A percentile compares a stretch with the other conserved stretches of the same genome.
Evolutionary conservation across 2,797 vertebrate genomes (phyloP).

Genomic region (Xiphorhynchus erythropygius): DNA sequence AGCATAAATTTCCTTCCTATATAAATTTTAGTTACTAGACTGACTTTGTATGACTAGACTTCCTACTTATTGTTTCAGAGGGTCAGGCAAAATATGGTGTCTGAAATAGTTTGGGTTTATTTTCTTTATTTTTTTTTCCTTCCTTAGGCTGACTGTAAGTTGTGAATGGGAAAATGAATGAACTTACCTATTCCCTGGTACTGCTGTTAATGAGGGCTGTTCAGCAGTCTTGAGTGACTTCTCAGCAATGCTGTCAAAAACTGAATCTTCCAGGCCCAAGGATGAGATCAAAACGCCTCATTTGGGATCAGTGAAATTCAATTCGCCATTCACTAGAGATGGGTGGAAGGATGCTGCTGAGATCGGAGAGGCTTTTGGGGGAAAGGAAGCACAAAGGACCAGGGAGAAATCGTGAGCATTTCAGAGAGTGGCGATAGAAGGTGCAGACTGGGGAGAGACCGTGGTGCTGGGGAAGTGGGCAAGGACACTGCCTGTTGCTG

Average conservation of each 20-base stretch:
- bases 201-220: neutral
- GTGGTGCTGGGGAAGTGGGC: neutral
- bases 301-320: neutral
- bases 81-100: neutral
- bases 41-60: neutral
- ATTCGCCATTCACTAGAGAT: neutral
- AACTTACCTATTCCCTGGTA: neutral
- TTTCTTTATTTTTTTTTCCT: neutral
- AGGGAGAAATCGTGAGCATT: neutral
- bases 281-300: neutral
- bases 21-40: neutral
- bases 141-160: neutral
- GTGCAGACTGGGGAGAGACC: too few species aligned
- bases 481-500: constrained; percentile 10
- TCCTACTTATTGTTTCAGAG: neutral
- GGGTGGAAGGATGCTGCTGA: neutral
- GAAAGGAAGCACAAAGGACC: neutral
- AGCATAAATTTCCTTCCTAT: neutral
- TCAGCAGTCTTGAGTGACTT: neutral
- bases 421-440: neutral
- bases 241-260: neutral
- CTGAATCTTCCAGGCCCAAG: neutral
- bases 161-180: neutral
- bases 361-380: neutral
- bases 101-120: neutral